A percentile compares a stretch with the other conserved stretches of the same genome.
These are phyloP conservation scores for Globia sparganii DNA, from an alignment of 2,888 invertebrate genomes.

Conservation along the genomic window DNA sequence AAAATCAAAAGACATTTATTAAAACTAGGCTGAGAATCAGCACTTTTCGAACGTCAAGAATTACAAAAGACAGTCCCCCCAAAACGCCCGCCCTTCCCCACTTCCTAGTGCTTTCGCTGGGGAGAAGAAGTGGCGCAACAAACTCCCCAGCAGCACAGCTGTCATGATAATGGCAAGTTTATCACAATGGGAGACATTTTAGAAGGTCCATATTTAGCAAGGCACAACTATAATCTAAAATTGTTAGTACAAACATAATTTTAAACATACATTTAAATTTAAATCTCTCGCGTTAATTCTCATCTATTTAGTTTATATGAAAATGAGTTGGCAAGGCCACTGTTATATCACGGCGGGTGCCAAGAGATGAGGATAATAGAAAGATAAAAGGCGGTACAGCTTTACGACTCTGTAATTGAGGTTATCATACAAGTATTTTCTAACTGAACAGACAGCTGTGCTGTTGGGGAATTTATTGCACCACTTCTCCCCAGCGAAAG, in stretches of 20 bases:
- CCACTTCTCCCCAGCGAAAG: no score
- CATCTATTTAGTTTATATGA: conserved; percentile 49
- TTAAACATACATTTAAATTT: conserved; percentile 27
- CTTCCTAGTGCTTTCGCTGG: no score
- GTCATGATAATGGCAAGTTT: not conserved
- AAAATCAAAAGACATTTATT: no score
- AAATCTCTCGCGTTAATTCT: conserved; percentile 21
- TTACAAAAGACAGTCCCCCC: no score
- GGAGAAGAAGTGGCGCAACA: no score
- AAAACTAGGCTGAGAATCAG: no score
- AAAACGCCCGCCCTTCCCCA: no score
- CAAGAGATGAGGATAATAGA: conserved; percentile 53
- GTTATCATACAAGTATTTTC: conserved; percentile 19
- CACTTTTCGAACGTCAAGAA: no score
- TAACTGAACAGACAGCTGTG: no score
- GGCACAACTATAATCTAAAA: no score
- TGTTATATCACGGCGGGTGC: conserved; percentile 35
- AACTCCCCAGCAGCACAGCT: no score
- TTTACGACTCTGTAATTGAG: conserved; percentile 19
- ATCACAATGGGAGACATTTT: not conserved
- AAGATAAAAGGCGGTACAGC: conserved; percentile 43
- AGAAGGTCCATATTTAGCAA: not conserved
- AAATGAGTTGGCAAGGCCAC: conserved; percentile 57
- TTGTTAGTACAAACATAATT: not conserved
- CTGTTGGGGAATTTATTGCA: no score